These are phyloP conservation scores for Pseudochromis fuscus DNA, from an alignment of 2,797 vertebrate species.

Conservation along the genomic window DNA sequence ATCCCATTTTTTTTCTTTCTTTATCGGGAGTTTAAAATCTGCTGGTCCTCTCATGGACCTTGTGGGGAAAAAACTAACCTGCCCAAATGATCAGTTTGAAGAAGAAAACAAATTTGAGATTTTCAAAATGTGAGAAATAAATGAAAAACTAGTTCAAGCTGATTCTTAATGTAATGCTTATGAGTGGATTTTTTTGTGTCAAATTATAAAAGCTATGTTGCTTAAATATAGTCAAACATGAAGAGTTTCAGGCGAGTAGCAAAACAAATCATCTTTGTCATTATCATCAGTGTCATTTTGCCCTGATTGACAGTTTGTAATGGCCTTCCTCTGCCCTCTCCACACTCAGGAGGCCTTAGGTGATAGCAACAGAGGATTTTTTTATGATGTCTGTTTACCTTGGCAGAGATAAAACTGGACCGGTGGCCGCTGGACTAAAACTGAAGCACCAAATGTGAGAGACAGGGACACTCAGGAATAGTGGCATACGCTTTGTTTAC, in stretches of 20 bases:
- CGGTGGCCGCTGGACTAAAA: conserved; percentile 33
- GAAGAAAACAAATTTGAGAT: not conserved
- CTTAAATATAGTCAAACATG: conserved; percentile 9
- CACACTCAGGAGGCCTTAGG: conserved; percentile 18
- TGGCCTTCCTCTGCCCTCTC: conserved; percentile 2
- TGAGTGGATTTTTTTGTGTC: not conserved
- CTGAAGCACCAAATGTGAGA: conserved; percentile 47
- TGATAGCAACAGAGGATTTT: conserved; percentile 21
- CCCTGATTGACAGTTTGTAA: conserved; percentile 34
- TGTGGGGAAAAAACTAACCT: not conserved
- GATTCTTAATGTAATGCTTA: not conserved
- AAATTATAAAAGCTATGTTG: conserved; percentile 10
- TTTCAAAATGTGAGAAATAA: not conserved
- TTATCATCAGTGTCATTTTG: conserved; percentile 28
- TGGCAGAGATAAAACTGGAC: conserved; percentile 52
- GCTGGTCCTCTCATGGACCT: not conserved
- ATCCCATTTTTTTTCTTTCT: not conserved
- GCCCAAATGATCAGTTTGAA: not conserved
- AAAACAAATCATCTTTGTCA: conserved; percentile 39
- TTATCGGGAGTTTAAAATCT: conserved; percentile 7
- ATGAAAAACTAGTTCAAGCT: not conserved
- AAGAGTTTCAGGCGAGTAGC: conserved; percentile 27
- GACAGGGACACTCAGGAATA: conserved; percentile 37
- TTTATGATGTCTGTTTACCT: conserved; percentile 41
- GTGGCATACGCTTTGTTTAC: conserved; percentile 52